Conservation (phyloP, 2,113 vertebrate species). For the Ramphastos sulfuratus region DNA sequence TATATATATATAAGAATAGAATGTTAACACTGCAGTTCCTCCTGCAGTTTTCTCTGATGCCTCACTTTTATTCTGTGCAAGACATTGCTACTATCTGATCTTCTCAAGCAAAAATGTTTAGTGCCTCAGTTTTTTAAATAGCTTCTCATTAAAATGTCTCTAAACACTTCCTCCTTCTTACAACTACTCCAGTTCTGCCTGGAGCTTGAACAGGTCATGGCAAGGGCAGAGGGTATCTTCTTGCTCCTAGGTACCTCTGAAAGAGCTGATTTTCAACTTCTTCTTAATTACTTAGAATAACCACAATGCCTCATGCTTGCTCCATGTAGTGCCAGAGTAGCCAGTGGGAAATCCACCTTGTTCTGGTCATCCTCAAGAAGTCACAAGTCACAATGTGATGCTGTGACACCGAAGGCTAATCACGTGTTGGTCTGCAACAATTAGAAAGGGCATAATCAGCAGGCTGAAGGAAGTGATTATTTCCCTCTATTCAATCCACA, state of each 20-base stretch:
- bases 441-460: neutral
- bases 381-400: neutral
- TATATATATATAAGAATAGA: neutral
- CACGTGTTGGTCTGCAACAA: neutral
- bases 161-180: neutral
- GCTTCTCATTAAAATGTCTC: slow-evolving; percentile 19
- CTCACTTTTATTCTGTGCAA: neutral
- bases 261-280: neutral
- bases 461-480: neutral
- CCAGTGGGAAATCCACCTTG: neutral
- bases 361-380: neutral
- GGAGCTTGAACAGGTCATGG: neutral
- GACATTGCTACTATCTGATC: neutral
- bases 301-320: neutral
- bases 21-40: neutral
- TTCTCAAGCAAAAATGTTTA: slow-evolving; percentile 17
- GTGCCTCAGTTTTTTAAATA: neutral
- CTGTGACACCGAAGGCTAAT: neutral
- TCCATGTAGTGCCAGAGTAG: neutral
- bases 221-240: neutral
- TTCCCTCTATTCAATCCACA: neutral
- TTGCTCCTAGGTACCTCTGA: neutral
- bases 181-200: neutral
- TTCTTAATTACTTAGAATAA: neutral
- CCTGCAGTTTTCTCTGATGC: neutral